phyloP scores from a whole-genome alignment of 2,888 invertebrate species.

The Carpatolechia fugitivella region DNA sequence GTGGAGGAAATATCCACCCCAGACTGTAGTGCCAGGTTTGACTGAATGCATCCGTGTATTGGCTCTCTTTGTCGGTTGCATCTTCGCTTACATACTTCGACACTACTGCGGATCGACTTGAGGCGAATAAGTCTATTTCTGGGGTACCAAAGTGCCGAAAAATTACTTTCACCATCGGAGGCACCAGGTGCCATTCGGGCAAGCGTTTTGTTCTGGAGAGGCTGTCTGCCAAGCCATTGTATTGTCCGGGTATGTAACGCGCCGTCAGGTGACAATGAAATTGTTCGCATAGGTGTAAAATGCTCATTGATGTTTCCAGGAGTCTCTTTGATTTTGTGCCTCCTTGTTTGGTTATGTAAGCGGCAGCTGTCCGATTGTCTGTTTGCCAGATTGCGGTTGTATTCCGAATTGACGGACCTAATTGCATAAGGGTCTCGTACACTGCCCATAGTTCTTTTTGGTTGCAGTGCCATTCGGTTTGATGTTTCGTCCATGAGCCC shows the following conservation, averaged over 20 bases:
- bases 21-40: slow-evolving; percentile 21
- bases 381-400: background rate
- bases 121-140: slow-evolving; percentile 9
- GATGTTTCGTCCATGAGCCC: slow-evolving; percentile 16
- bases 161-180: background rate
- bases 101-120: slow-evolving; percentile 20
- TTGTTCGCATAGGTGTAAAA: background rate
- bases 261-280: background rate
- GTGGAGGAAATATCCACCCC: slow-evolving; percentile 29
- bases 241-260: slow-evolving; percentile 3
- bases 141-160: background rate
- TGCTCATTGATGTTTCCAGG: background rate
- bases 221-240: slow-evolving; percentile 23
- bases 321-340: slow-evolving; percentile 5
- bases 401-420: background rate
- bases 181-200: slow-evolving; percentile 11
- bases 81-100: slow-evolving; percentile 13
- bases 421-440: background rate
- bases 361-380: slow-evolving; percentile 2
- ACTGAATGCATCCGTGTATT: slow-evolving; percentile 26
- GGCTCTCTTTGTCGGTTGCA: slow-evolving; percentile 11
- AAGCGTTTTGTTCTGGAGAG: slow-evolving; percentile 16
- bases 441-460: slow-evolving; percentile 15
- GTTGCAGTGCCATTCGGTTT: slow-evolving; percentile 17
- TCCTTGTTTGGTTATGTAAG: slow-evolving; percentile 9